Evolutionary conservation across 2,888 invertebrate species (phyloP).

Genomic region (Rapana venosa): DNA sequence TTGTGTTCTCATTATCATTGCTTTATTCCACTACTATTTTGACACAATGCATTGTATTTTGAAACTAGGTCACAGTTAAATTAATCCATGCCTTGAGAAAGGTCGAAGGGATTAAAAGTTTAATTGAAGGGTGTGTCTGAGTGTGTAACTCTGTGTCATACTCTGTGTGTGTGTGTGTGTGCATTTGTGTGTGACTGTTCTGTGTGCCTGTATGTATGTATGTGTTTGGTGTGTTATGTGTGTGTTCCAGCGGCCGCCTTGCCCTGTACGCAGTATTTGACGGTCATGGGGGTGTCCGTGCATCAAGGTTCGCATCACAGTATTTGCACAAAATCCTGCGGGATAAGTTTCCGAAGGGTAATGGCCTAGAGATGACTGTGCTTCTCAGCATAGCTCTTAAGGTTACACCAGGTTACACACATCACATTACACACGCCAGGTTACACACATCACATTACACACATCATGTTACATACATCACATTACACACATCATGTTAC

Average conservation of each 20-base stretch:
- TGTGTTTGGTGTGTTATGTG: not conserved
- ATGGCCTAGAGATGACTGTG: slow-evolving; percentile 46
- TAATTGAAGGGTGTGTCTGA: not conserved
- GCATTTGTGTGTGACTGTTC: slow-evolving; percentile 26
- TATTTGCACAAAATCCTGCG: slow-evolving; percentile 78
- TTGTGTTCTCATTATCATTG: too few species aligned
- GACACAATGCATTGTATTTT: too few species aligned
- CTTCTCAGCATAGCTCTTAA: not conserved
- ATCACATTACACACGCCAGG: too few species aligned
- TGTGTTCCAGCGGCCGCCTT: slow-evolving; percentile 68
- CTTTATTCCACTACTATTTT: too few species aligned
- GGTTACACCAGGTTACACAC: not conserved
- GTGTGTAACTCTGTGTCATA: not conserved
- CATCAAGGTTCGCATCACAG: slow-evolving; percentile 79
- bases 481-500: too few species aligned
- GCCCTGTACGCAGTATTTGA: slow-evolving; percentile 80
- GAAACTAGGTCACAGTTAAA: too few species aligned
- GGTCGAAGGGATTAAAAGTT: too few species aligned
- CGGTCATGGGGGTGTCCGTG: slow-evolving; percentile 80
- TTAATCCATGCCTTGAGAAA: too few species aligned
- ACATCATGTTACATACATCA: too few species aligned
- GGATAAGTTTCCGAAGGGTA: slow-evolving; percentile 78
- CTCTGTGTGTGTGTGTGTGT: not conserved
- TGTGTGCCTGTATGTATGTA: not conserved
- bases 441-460: too few species aligned